Evolutionary conservation across 2,113 vertebrate genomes (phyloP).

Genomic region (Peromyscus leucopus): DNA sequence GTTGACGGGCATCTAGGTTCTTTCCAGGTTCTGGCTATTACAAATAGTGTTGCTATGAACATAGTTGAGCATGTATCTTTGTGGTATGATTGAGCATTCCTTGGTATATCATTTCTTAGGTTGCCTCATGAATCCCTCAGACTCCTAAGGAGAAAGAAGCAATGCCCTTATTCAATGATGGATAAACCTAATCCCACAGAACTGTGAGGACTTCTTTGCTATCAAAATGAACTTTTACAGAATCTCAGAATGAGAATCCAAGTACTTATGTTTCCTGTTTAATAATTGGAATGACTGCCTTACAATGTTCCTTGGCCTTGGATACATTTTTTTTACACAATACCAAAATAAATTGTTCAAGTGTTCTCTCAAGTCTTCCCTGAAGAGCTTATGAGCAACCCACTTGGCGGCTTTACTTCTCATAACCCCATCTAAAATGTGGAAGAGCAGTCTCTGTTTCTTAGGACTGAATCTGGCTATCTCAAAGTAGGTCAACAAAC

Average conservation of each 20-base stretch:
- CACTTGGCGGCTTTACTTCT: background rate
- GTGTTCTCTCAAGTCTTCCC: constrained; percentile 46
- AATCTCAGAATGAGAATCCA: constrained; percentile 45
- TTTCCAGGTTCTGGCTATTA: too few species aligned
- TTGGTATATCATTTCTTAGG: background rate
- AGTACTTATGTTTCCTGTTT: constrained; percentile 27
- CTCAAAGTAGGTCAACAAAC: constrained; percentile 67
- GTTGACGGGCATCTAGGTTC: too few species aligned
- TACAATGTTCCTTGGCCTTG: background rate
- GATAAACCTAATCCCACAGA: background rate
- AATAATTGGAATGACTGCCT: constrained; percentile 37
- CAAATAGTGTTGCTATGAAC: too few species aligned
- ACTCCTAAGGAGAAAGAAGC: background rate
- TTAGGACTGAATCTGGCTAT: constrained; percentile 36
- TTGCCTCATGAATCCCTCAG: background rate
- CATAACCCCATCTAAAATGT: background rate
- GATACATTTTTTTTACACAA: background rate
- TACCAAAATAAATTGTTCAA: constrained; percentile 55
- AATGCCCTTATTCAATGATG: background rate
- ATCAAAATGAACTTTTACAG: background rate
- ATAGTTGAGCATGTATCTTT: too few species aligned
- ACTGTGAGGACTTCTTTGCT: background rate
- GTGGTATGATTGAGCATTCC: too few species aligned
- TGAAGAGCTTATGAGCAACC: constrained; percentile 38
- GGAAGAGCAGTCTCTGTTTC: background rate